Evolutionary conservation across 1,140 invertebrate genomes (phyloP).

Genomic region (Trissolcus basalis): DNA sequence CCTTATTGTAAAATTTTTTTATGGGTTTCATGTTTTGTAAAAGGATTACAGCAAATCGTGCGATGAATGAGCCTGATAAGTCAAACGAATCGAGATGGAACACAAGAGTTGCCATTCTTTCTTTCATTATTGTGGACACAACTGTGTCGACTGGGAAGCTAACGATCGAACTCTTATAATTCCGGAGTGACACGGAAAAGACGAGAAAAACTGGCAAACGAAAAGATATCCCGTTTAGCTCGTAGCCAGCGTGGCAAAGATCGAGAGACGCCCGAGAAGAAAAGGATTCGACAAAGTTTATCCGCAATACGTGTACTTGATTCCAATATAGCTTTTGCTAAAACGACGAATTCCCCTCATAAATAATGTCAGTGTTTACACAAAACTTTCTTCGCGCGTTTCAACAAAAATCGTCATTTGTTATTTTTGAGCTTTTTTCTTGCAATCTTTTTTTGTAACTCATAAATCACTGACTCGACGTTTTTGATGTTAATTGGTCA

Average conservation of each 20-base stretch:
- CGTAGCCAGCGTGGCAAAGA: constrained; percentile 6
- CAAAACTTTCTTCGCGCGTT: constrained; percentile 16
- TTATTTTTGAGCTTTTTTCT: no score
- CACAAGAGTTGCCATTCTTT: constrained; percentile 33
- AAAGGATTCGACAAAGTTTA: constrained; percentile 65
- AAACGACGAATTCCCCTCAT: constrained; percentile 45
- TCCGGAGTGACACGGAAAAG: constrained; percentile 48
- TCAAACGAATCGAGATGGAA: constrained; percentile 34
- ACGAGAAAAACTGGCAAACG: constrained; percentile 46
- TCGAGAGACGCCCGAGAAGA: constrained; percentile 27
- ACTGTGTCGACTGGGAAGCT: constrained; percentile 59
- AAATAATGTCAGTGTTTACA: constrained; percentile 46
- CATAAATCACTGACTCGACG: no score
- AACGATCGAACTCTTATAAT: constrained; percentile 63
- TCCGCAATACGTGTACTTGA: constrained; percentile 67
- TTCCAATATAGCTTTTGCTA: constrained; percentile 46
- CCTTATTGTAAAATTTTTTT: no score
- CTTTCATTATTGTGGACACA: constrained; percentile 59
- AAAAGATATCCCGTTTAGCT: constrained; percentile 54
- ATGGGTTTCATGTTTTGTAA: constrained; percentile 20
- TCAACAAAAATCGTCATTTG: constrained; percentile 10
- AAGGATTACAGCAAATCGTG: constrained; percentile 44
- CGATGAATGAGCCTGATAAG: constrained; percentile 52
- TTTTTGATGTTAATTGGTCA: no score
- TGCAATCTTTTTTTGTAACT: no score